Evolutionary conservation across 2,888 invertebrate genomes (phyloP).

Genomic region (Ophioninae sp.): DNA sequence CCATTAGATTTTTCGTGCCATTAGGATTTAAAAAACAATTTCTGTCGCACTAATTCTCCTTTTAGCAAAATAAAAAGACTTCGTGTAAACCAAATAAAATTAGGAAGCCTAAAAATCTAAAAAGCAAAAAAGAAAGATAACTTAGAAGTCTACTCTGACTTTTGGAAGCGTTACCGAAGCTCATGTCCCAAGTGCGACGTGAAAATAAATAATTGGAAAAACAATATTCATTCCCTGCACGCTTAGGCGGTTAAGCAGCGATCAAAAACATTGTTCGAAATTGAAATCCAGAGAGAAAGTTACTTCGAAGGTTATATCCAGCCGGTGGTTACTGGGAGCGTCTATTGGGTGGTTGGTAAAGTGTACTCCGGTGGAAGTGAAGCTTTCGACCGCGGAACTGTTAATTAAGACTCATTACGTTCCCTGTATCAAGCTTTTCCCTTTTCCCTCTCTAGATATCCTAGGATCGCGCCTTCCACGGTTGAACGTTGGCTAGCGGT

Average conservation of each 20-base stretch:
- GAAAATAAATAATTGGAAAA: background rate
- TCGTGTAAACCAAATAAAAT: no score
- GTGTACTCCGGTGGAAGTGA: conserved; percentile 71
- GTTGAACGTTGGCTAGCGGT: no score
- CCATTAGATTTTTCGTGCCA: no score
- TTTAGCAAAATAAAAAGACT: no score
- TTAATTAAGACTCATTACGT: conserved; percentile 81
- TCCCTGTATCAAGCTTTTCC: background rate
- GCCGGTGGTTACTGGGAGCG: conserved; percentile 26
- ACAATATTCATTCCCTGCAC: background rate
- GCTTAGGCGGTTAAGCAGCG: background rate
- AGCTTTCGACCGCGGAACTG: conserved; percentile 79
- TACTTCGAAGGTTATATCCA: conserved; percentile 40
- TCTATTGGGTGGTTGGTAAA: conserved; percentile 6
- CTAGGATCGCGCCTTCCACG: no score
- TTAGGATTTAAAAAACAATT: no score
- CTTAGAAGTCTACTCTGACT: no score
- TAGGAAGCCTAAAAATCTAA: no score
- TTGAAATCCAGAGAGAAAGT: background rate
- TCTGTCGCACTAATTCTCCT: no score
- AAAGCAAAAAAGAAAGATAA: no score
- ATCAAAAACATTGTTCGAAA: background rate
- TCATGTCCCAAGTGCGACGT: background rate
- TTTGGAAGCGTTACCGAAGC: background rate
- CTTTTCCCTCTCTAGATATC: background rate